Base-by-base conservation (phyloP, 2,113 vertebrate species). In the Ancistrus triradiatus region DNA sequence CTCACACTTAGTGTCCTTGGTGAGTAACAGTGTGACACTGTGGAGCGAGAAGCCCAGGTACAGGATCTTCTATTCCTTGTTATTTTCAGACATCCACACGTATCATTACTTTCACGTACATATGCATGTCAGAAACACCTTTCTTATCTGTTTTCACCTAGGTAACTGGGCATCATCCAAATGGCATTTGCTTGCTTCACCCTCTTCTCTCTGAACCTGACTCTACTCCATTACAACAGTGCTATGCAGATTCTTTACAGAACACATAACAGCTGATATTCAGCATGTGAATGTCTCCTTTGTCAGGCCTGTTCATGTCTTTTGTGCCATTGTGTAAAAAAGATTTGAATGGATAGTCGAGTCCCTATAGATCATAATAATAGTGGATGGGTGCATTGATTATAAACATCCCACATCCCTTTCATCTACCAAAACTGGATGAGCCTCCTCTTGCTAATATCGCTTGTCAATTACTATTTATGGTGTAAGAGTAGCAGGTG, bases 301-400 rank as follows among this genome's bases (percentile, higher is more conserved):
- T 31, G 7, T 31, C 27, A 31, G 27, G 3, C 27, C 27, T 31
- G 27, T 3, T 31, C 27, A 3, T 4, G 27, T 7, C 27, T 31
- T 31, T 55, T 25, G 14, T 14, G 18, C 33, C 28, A 53, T 35
- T 7, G 17, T 53, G 50, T 35, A 19, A 53, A 7, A 17, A 25
- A 48, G 8, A 22, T 19, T 1, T 40, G 28, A 3, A 9, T 75
- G 27, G 70, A 59, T 67, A 31, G 58, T 55, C 73, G 47, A 59
- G 65, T 70, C 52, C 38, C 58, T 53, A 35, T 61, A 50, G 53
- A 27, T 71, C 25, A 24, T 7, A 49, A 61, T 69, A 25, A 19
- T 62, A 22, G 2, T 31, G 72, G 75, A 75, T 13, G 57, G 63
- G 59, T 19, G 43, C 44, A 74, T 78, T 64, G 74, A 86, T 79